Evolutionary conservation across 2,797 vertebrate species (phyloP), one percentile per base, ranked within the genome.

Genomic region (Heteromormyrus szaboi): DNA sequence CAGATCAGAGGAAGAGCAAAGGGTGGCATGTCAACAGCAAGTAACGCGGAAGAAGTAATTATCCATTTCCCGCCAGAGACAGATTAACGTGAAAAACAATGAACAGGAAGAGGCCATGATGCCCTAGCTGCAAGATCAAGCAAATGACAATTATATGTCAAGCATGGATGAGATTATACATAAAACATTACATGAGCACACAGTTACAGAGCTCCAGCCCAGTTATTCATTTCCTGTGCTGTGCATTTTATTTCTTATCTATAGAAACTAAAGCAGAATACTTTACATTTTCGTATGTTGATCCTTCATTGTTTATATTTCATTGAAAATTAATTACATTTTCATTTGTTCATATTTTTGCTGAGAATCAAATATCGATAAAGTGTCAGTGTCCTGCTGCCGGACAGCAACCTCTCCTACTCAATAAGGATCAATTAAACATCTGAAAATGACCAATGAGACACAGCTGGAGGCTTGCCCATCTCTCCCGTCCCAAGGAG

Each of bases 141-240:
- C 51, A 54, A 37, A 41, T 56, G 84, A 86, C 50, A 86, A 54
- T 59, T 54, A 86, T 8, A 56, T 86, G 85, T 59, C 85, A 86
- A 86, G 85, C 85, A 37, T 86, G 53, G 53, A 29, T 59, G 53
- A 86, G 85, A 56, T 54, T 86, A 33, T 53, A 19, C 51, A 86
- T 56, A 41, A 86, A 86, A 19, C 29, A 56, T 22, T 8, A 56
- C 25, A 56, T 50, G 25, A 37, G 5, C 85, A 19, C n/a, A 86
- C 14, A 11, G 4, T 56, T 25, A 51, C 29, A 6, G 33, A 4
- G 48, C 41, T 29, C 25, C 51, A 51, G 56, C 17, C 4, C n/a
- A 41, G 25, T 86, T 29, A n/a, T 12, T 33, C 14, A 86, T 84
- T 50, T 84, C 79, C 29, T 11, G 2, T 37, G 8, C 51, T 56